Evolutionary conservation across 2,888 invertebrate genomes (phyloP).

Genomic region (Drosophila affinis): DNA sequence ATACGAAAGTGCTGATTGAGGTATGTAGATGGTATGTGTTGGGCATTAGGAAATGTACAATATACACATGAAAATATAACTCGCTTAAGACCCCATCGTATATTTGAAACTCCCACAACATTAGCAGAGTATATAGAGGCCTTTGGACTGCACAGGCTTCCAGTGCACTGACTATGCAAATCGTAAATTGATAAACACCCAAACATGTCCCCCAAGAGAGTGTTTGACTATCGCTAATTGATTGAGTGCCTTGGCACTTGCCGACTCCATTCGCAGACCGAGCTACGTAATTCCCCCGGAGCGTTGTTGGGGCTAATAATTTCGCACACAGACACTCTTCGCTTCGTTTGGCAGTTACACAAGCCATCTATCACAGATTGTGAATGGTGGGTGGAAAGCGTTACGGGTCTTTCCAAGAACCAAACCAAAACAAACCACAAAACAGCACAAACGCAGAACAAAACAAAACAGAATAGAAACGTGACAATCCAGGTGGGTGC

Average conservation of each 20-base stretch:
- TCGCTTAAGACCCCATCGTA: too few relatives aligned
- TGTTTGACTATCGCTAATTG: conserved; percentile 46
- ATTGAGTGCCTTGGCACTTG: conserved; percentile 58
- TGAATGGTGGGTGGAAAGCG: conserved; percentile 37
- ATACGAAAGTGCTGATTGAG: too few relatives aligned
- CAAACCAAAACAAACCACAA: conserved; percentile 8
- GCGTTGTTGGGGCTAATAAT: conserved; percentile 14
- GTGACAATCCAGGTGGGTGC: conserved; percentile 60
- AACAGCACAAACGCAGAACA: not conserved
- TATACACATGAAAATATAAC: too few relatives aligned
- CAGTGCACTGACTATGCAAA: conserved; percentile 11
- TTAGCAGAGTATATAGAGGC: not conserved
- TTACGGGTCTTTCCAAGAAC: conserved; percentile 60
- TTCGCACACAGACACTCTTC: conserved; percentile 32
- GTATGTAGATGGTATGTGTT: too few relatives aligned
- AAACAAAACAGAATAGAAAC: conserved; percentile 38
- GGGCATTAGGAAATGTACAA: too few relatives aligned
- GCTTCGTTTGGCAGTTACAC: conserved; percentile 48
- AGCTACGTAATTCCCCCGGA: conserved; percentile 46
- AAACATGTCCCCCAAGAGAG: conserved; percentile 13
- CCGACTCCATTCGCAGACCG: conserved; percentile 18
- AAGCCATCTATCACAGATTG: conserved; percentile 52
- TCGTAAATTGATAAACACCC: conserved; percentile 22
- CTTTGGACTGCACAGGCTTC: not conserved
- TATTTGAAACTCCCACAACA: too few relatives aligned